These are phyloP conservation scores for Sitophilus oryzae DNA, from an alignment of 1,140 invertebrate genomes.

Conservation along the genomic window DNA sequence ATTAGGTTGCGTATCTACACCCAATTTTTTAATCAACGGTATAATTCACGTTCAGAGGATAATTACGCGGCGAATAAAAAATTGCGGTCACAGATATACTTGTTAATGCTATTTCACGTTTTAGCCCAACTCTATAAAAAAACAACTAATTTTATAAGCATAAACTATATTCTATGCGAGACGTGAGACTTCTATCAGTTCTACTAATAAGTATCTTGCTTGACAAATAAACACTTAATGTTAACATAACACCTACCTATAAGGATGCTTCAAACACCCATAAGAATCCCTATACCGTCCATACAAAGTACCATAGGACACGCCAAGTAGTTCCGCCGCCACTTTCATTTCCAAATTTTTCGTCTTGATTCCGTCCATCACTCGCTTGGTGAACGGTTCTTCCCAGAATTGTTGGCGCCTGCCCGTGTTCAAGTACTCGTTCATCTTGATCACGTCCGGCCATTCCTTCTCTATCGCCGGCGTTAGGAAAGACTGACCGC, in stretches of 20 bases:
- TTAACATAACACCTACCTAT: constrained; percentile 64
- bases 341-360: constrained; percentile 91
- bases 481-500: constrained; percentile 34
- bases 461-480: constrained; percentile 53
- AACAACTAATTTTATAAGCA: no score
- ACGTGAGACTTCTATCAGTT: no score
- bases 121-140: no score
- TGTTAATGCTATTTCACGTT: no score
- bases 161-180: no score
- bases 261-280: constrained; percentile 77
- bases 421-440: constrained; percentile 79
- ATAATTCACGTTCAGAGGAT: no score
- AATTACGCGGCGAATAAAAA: no score
- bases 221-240: no score
- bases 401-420: constrained; percentile 87
- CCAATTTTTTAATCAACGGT: no score
- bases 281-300: constrained; percentile 82
- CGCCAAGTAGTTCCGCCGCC: constrained; percentile 79
- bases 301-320: constrained; percentile 84
- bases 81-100: no score
- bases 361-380: constrained; percentile 83
- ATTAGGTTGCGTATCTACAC: no score
- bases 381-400: constrained; percentile 70
- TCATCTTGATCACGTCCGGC: constrained; percentile 78
- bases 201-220: no score